These are phyloP conservation scores for Baronia brevicornis DNA, from an alignment of 2,888 invertebrate genomes.

Conservation along the genomic window DNA sequence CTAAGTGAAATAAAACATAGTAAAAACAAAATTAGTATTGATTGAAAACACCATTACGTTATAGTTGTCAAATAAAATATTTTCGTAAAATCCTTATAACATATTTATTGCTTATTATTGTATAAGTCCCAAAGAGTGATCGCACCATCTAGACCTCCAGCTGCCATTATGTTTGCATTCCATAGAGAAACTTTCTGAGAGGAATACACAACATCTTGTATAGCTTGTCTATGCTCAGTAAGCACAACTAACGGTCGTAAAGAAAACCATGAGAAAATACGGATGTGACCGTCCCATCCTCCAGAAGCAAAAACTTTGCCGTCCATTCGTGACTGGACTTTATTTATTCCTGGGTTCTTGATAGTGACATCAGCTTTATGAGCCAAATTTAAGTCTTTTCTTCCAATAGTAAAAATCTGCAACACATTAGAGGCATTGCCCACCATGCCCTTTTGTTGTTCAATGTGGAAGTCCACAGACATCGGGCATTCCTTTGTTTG, in stretches of 20 bases:
- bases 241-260: constrained; percentile 82
- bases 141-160: constrained; percentile 82
- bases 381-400: constrained; percentile 69
- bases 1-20: not conserved
- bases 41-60: constrained; percentile 16
- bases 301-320: constrained; percentile 83
- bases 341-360: constrained; percentile 84
- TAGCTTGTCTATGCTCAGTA: constrained; percentile 81
- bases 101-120: constrained; percentile 60
- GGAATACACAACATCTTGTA: constrained; percentile 84
- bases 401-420: constrained; percentile 76
- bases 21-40: no score
- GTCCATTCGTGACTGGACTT: constrained; percentile 80
- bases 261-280: constrained; percentile 87
- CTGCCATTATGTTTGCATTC: constrained; percentile 86
- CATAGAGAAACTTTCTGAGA: constrained; percentile 78
- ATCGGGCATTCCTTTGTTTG: constrained; percentile 80
- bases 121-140: constrained; percentile 89
- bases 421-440: constrained; percentile 79
- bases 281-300: constrained; percentile 85
- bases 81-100: constrained; percentile 6
- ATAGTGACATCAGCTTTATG: constrained; percentile 78
- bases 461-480: constrained; percentile 81
- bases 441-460: constrained; percentile 79
- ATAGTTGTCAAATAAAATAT: constrained; percentile 10